These are phyloP conservation scores for Acrossocheilus wenchowensis DNA, from an alignment of 2,797 vertebrate species.

Conservation along the genomic window DNA sequence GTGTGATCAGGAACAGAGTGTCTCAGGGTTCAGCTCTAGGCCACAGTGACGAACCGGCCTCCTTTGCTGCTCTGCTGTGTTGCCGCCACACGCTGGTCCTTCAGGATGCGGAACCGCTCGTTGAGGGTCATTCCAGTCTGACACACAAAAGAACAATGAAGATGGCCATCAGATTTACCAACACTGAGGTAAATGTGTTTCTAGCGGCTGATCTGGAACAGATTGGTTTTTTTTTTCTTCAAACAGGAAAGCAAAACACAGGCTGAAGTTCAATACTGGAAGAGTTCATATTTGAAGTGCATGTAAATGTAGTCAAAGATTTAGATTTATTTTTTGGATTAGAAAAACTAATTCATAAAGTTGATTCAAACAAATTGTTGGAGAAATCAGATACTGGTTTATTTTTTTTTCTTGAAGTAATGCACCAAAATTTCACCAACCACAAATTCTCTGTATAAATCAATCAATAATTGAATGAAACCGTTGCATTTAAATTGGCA, in stretches of 20 bases:
- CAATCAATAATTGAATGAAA: too few species aligned
- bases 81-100: conserved; percentile 84
- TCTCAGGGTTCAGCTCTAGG: conserved; percentile 70
- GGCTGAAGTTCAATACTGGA: not conserved
- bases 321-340: too few species aligned
- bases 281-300: not conserved
- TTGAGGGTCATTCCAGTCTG: conserved; percentile 95
- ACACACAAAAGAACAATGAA: conserved; percentile 22
- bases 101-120: conserved; percentile 94
- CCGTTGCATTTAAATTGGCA: too few species aligned
- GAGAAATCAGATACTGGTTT: too few species aligned
- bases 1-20: conserved; percentile 34
- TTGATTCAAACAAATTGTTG: too few species aligned
- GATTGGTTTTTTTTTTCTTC: not conserved
- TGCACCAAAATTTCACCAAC: too few species aligned
- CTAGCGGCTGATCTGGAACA: not conserved
- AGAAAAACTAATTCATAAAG: too few species aligned
- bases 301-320: not conserved
- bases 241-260: not conserved
- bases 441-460: too few species aligned
- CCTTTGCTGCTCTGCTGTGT: conserved; percentile 81
- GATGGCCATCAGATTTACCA: not conserved
- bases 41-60: conserved; percentile 92
- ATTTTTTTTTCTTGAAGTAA: too few species aligned
- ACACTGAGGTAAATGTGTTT: not conserved